A percentile compares a stretch with the other conserved stretches of the same genome.
Conservation (phyloP, 2,113 vertebrate genomes). For the Carassius auratus region DNA sequence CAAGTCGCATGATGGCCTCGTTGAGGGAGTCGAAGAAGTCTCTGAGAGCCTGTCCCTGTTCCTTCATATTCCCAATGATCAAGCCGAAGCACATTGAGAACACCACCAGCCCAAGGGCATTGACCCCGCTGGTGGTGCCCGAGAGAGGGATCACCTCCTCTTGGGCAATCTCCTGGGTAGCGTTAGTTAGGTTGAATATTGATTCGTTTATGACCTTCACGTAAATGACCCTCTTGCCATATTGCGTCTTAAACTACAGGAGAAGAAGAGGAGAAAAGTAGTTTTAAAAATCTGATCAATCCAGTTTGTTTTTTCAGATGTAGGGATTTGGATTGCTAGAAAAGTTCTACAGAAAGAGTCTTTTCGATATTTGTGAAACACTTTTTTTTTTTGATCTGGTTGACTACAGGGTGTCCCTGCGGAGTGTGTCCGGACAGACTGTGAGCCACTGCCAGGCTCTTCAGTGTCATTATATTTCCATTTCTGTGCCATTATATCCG, state of each 20-base stretch:
- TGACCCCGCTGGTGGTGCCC: slow-evolving; percentile 89
- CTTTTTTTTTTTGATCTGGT: slow-evolving; percentile 52
- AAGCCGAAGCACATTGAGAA: slow-evolving; percentile 96
- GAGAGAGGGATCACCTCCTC: slow-evolving; percentile 89
- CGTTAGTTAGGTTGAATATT: slow-evolving; percentile 75
- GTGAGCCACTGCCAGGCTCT: slow-evolving; percentile 38
- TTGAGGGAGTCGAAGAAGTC: slow-evolving; percentile 96
- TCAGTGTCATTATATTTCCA: slow-evolving; percentile 45
- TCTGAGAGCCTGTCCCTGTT: slow-evolving; percentile 87
- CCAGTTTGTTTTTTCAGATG: neutral
- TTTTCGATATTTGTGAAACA: slow-evolving; percentile 39
- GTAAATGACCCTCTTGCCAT: slow-evolving; percentile 81
- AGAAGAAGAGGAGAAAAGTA: slow-evolving; percentile 48
- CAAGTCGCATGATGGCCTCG: slow-evolving; percentile 95
- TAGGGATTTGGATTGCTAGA: neutral
- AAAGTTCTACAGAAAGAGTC: slow-evolving; percentile 22
- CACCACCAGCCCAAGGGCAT: slow-evolving; percentile 93
- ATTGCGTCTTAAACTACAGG: slow-evolving; percentile 94
- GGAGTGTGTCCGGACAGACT: slow-evolving; percentile 54
- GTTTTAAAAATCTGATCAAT: neutral
- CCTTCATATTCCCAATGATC: slow-evolving; percentile 97
- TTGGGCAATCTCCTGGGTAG: slow-evolving; percentile 70
- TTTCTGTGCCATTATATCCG: slow-evolving; percentile 42
- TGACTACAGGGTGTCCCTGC: slow-evolving; percentile 46
- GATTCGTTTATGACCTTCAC: slow-evolving; percentile 80